Conservation (phyloP, 2,113 vertebrate species). For the Aramus guarauna region DNA sequence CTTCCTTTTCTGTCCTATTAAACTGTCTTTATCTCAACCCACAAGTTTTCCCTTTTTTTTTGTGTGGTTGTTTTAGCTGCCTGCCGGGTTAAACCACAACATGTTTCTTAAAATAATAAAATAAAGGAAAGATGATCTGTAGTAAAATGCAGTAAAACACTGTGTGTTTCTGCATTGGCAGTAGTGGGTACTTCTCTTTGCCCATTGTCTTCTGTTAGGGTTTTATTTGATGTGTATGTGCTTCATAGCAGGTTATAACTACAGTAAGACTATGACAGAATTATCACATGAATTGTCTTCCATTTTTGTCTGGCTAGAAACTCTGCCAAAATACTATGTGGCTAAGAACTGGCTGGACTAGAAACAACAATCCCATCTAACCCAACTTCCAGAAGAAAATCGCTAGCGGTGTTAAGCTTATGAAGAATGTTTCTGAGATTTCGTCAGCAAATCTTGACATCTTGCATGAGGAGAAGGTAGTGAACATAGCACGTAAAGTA, state of each 20-base stretch:
- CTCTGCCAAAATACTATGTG: neutral
- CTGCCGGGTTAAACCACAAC: too few relatives aligned
- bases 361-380: neutral
- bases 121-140: neutral
- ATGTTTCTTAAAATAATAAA: neutral
- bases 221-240: neutral
- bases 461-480: neutral
- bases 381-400: neutral
- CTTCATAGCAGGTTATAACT: neutral
- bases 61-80: too few relatives aligned
- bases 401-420: fast-evolving
- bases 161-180: neutral
- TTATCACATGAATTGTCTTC: neutral
- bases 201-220: neutral
- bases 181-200: neutral
- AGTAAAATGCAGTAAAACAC: neutral
- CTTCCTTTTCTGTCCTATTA: too few relatives aligned
- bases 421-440: neutral
- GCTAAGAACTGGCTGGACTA: neutral
- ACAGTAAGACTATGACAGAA: neutral
- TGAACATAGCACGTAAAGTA: neutral
- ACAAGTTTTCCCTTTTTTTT: too few relatives aligned
- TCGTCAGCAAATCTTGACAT: neutral
- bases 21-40: too few relatives aligned
- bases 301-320: neutral